Base-by-base conservation (phyloP, 2,113 vertebrate species). In the Cynocephalus volans region DNA sequence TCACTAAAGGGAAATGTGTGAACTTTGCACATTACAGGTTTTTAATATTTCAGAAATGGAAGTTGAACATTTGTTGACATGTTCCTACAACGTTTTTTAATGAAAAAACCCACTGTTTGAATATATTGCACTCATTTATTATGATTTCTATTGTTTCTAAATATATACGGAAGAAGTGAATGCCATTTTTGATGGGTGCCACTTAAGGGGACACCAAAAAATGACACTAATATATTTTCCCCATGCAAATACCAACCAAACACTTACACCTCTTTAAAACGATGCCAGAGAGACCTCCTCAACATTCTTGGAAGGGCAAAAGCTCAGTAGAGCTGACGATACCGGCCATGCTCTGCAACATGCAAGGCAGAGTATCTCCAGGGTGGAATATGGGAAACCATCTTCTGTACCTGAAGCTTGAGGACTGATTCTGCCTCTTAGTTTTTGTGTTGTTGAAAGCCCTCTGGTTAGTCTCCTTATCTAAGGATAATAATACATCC, bases 341-440 rank as follows among this genome's bases (percentile, higher is more conserved):
- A 28, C 3, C 0, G 19, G 31, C 13, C 17, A 23, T 9, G 3
- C 19, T 17, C 0, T 31, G 45, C 23, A 50, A 45, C 23, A 4
- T 9, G 24, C n/a, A 8, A 82, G 10, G 17, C 24, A 67, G 28
- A 64, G 11, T 8, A 31, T 15, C 17, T 41, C n/a, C 31, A 41
- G 18, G 8, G 36, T 64, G 9, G 31, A 2, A 11, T 31, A 36
- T 5, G 4, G 36, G 28, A 48, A 23, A 31, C 1, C 6, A 26
- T 48, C 8, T 13, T 33, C 62, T 69, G 14, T 2, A 26, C 0
- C 7, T 36, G 23, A 69, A 26, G 31, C 48, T 54, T 54, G 33
- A 56, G 13, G 5, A 8, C 48, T 65, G n/a, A 65, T 45, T 67
- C 9, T 48, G 14, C 52, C 65, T 67, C n/a, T 88, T 58, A 72